These are phyloP conservation scores for Bombus confusus DNA, from an alignment of 1,140 invertebrate species.

Conservation along the genomic window DNA sequence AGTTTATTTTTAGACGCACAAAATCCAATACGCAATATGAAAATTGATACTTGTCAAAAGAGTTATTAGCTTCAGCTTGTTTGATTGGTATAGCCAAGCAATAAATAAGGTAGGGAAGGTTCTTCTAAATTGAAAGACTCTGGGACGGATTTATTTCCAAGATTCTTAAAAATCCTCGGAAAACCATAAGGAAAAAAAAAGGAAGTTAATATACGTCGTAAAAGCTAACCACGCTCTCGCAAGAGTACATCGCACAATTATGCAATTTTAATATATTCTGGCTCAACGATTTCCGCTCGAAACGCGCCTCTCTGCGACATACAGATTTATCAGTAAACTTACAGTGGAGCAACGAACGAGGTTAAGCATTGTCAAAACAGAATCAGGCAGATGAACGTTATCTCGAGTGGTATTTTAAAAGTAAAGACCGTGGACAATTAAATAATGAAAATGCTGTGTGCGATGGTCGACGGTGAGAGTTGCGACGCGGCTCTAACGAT, in stretches of 20 bases:
- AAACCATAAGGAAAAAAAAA: background rate
- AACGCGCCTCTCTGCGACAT: background rate
- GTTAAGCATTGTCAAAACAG: background rate
- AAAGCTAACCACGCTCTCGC: background rate
- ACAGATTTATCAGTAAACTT: background rate
- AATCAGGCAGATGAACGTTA: too few species aligned
- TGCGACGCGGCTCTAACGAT: background rate
- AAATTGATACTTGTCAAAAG: too few species aligned
- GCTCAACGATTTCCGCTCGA: background rate
- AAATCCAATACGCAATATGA: too few species aligned
- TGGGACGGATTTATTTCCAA: background rate
- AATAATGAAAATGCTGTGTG: background rate
- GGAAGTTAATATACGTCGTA: background rate
- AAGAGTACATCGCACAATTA: background rate
- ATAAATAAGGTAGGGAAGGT: too few species aligned
- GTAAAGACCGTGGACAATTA: background rate
- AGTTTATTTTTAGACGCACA: too few species aligned
- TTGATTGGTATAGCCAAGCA: too few species aligned
- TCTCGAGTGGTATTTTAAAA: background rate
- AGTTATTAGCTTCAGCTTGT: too few species aligned
- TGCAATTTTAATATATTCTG: background rate
- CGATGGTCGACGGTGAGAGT: background rate
- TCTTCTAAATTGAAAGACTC: too few species aligned
- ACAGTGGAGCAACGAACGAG: background rate
- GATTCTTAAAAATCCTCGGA: background rate